A percentile compares a stretch with the other conserved stretches of the same genome.
Evolutionary conservation across 2,797 vertebrate genomes (phyloP).

Genomic region (Buceros bicornis): DNA sequence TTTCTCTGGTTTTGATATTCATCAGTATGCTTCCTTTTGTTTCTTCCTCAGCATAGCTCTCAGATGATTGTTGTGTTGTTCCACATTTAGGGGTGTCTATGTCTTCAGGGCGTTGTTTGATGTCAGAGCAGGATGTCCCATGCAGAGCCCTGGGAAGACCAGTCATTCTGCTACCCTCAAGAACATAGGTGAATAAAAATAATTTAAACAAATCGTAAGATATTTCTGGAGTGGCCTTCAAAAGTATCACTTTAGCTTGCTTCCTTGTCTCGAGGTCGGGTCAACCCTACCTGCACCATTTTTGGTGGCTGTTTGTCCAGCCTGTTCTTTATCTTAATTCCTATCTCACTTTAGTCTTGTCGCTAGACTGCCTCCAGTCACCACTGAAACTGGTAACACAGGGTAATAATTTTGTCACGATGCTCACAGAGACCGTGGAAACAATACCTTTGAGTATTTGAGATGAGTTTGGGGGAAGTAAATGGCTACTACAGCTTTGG

Average conservation of each 20-base stretch:
- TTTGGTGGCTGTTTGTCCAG: background rate
- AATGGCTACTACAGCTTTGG: background rate
- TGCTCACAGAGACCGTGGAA: background rate
- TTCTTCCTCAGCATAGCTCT: background rate
- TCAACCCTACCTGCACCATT: background rate
- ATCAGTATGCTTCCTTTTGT: background rate
- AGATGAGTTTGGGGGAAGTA: background rate
- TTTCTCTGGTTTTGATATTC: background rate
- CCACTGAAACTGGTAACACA: background rate
- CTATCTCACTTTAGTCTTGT: background rate
- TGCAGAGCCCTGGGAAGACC: background rate
- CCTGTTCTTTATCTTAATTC: background rate
- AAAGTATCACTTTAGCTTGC: rapidly evolving
- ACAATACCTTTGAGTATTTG: background rate
- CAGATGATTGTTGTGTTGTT: background rate
- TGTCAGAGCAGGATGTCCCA: background rate
- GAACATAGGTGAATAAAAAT: background rate
- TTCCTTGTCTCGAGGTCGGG: background rate
- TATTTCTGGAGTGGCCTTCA: background rate
- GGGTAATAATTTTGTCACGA: background rate
- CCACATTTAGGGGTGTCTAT: background rate
- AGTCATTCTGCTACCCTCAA: background rate
- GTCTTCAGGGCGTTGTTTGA: background rate
- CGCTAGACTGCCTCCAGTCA: background rate
- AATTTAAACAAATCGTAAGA: background rate